Conservation (phyloP, 2,888 invertebrate genomes). For the Carpatolechia fugitivella region DNA sequence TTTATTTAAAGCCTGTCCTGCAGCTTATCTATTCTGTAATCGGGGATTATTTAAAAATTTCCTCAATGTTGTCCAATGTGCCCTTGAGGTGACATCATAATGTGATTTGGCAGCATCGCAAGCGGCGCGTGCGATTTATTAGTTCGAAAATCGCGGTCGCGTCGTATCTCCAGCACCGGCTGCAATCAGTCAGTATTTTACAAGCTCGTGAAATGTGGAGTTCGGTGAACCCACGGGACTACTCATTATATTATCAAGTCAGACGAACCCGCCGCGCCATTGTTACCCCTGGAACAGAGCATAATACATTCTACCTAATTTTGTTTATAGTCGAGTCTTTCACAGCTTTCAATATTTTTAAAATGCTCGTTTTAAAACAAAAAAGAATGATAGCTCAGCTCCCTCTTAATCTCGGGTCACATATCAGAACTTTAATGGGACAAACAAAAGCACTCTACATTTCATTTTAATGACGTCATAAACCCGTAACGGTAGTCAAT, state of each 20-base stretch:
- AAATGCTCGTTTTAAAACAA: not conserved
- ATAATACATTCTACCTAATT: constrained; percentile 26
- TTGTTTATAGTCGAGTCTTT: constrained; percentile 24
- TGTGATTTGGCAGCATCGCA: constrained; percentile 47
- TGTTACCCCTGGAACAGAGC: constrained; percentile 52
- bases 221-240: constrained; percentile 74
- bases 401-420: constrained; percentile 1
- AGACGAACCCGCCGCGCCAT: constrained; percentile 69
- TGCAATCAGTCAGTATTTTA: constrained; percentile 52
- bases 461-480: constrained; percentile 13
- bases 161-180: constrained; percentile 35
- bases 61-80: not conserved
- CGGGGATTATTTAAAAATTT: constrained; percentile 2
- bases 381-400: not conserved
- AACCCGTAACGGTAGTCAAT: constrained; percentile 14
- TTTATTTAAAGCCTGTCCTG: not conserved
- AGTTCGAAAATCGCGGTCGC: constrained; percentile 39
- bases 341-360: constrained; percentile 14
- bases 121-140: constrained; percentile 38
- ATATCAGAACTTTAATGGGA: constrained; percentile 13
- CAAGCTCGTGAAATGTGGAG: constrained; percentile 60
- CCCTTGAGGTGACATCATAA: constrained; percentile 12
- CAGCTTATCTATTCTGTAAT: not conserved
- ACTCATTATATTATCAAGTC: constrained; percentile 74
- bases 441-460: constrained; percentile 10